Evolutionary conservation across 1,140 invertebrate species (phyloP).

Genomic region (Microvelia longipes): DNA sequence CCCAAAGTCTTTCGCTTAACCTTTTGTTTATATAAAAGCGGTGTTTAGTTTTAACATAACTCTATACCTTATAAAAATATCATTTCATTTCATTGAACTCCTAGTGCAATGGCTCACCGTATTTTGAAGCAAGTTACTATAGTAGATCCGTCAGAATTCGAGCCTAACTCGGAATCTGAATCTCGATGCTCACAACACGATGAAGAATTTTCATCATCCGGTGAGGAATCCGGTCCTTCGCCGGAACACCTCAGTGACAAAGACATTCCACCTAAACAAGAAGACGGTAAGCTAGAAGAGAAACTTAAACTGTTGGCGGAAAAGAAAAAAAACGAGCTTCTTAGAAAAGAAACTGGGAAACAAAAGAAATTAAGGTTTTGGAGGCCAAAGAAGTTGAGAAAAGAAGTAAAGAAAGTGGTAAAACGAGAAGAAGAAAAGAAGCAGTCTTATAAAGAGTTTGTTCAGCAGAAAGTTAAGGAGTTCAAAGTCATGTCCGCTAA

Average conservation of each 20-base stretch:
- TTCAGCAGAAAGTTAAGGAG: slow-evolving; percentile 27
- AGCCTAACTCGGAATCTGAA: not conserved
- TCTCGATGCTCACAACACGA: not conserved
- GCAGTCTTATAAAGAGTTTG: slow-evolving; percentile 29
- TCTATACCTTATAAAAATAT: too few species aligned
- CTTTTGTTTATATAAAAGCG: too few species aligned
- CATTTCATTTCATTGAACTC: too few species aligned
- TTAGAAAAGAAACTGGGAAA: not conserved
- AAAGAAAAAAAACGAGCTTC: not conserved
- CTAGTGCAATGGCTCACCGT: not conserved
- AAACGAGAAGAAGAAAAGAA: slow-evolving; percentile 18
- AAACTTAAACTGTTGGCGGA: not conserved
- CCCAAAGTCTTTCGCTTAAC: too few species aligned
- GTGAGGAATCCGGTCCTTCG: not conserved
- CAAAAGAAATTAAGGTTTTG: slow-evolving; percentile 5
- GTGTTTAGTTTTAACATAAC: too few species aligned
- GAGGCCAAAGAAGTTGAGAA: slow-evolving; percentile 14
- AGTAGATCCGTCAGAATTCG: not conserved
- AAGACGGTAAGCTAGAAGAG: not conserved
- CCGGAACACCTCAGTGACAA: not conserved
- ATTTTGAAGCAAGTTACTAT: not conserved
- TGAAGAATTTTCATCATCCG: not conserved
- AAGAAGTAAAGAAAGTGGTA: slow-evolving; percentile 16
- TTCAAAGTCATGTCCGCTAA: slow-evolving; percentile 74
- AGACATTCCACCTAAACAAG: not conserved